A percentile compares a stretch with the other conserved stretches of the same genome.
Conservation (phyloP, 92 coral and sea anemone species). For the Plumapathes pennacea region DNA sequence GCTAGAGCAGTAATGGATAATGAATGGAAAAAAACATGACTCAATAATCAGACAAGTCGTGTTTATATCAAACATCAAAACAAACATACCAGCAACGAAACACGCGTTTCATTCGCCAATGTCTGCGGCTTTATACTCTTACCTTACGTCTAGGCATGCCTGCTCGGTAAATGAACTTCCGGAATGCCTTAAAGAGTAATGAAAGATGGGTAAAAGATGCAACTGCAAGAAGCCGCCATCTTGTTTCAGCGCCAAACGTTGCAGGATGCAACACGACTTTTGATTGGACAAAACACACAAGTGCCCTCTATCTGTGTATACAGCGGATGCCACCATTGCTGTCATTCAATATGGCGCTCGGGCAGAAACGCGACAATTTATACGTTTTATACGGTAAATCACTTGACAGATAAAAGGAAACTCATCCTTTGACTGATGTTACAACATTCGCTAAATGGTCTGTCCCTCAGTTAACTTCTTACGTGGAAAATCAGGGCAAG, state of each 20-base stretch:
- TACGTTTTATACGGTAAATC: not conserved
- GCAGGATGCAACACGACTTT: slow-evolving; percentile 1
- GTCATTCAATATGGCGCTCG: no score
- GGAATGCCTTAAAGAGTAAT: not conserved
- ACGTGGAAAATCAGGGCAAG: not conserved
- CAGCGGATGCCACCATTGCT: no score
- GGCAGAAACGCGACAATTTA: no score
- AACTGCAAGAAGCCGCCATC: slow-evolving; percentile 42
- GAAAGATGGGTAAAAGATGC: no score
- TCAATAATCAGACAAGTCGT: no score
- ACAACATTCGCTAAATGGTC: no score
- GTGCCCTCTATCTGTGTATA: no score
- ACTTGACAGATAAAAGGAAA: not conserved
- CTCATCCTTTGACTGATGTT: not conserved
- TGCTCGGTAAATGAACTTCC: not conserved
- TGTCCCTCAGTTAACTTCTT: not conserved
- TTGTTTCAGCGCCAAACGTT: slow-evolving; percentile 36
- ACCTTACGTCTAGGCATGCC: slow-evolving; percentile 77
- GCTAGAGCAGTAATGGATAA: no score
- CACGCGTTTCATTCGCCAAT: not conserved
- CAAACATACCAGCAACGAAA: no score
- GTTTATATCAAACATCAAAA: no score
- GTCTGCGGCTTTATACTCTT: not conserved
- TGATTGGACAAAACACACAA: slow-evolving; percentile 20
- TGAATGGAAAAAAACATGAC: no score